These are phyloP conservation scores for Drosophila teissieri DNA, from an alignment of 1,140 invertebrate species.

Conservation along the genomic window DNA sequence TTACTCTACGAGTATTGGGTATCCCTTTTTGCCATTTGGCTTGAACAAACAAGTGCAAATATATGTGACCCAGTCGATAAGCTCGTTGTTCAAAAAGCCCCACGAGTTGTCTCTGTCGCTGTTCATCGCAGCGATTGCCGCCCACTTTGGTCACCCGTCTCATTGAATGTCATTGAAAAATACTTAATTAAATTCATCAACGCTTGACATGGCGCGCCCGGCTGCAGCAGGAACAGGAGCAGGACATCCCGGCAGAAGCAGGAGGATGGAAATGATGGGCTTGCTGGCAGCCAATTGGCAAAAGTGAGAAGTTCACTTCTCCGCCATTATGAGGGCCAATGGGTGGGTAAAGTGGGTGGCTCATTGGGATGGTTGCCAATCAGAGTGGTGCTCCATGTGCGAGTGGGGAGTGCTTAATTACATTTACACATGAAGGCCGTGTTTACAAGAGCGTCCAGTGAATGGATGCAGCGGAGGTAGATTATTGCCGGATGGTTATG, in stretches of 20 bases:
- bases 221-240: slow-evolving; percentile 2
- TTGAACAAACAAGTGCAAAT: slow-evolving; percentile 12
- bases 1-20: too few species aligned
- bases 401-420: slow-evolving; percentile 71
- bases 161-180: slow-evolving; percentile 76
- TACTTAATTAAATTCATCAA: slow-evolving; percentile 83
- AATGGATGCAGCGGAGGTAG: slow-evolving; percentile 32
- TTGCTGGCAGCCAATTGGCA: slow-evolving; percentile 70
- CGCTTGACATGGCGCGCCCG: slow-evolving; percentile 70
- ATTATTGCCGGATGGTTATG: slow-evolving; percentile 50
- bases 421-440: slow-evolving; percentile 71
- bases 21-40: background rate
- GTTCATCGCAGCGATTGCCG: slow-evolving; percentile 10
- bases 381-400: slow-evolving; percentile 27
- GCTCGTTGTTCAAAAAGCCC: slow-evolving; percentile 66
- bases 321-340: slow-evolving; percentile 65
- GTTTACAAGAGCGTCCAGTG: slow-evolving; percentile 40
- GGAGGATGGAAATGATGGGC: slow-evolving; percentile 7
- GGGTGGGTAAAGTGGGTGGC: slow-evolving; percentile 9
- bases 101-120: slow-evolving; percentile 28
- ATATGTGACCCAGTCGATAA: background rate
- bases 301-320: slow-evolving; percentile 75
- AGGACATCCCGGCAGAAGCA: background rate
- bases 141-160: slow-evolving; percentile 8
- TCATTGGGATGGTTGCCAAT: slow-evolving; percentile 5